phyloP scores from a whole-genome alignment of 2,888 invertebrate genomes.

The Pollenia griseotomentosa region DNA sequence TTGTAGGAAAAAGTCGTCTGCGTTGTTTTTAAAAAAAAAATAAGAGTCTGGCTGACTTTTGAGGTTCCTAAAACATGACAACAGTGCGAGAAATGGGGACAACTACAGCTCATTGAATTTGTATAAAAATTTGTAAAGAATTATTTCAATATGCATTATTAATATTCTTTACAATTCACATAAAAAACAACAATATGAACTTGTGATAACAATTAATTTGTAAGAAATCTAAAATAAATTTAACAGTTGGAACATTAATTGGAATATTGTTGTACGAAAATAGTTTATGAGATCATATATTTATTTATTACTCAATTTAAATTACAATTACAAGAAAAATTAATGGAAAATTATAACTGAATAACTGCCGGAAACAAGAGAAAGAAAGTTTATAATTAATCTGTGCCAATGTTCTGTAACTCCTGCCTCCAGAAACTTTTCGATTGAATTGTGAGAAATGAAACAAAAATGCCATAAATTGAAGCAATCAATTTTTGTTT shows the following conservation, averaged over 20 bases:
- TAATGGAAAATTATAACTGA: background rate
- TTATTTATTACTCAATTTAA: conserved; percentile 50
- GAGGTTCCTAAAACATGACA: conserved; percentile 22
- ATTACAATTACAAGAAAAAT: conserved; percentile 51
- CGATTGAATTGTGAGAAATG: no score
- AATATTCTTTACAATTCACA: conserved; percentile 4
- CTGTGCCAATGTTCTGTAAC: no score
- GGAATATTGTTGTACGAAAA: conserved; percentile 17
- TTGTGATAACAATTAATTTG: conserved; percentile 53
- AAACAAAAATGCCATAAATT: no score
- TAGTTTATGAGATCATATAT: conserved; percentile 54
- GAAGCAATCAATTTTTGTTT: no score
- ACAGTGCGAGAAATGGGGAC: background rate
- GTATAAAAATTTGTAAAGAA: conserved; percentile 23
- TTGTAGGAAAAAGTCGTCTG: no score
- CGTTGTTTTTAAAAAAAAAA: no score
- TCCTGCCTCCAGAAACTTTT: no score
- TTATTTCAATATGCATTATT: conserved; percentile 41
- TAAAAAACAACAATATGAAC: background rate
- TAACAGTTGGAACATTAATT: conserved; percentile 35
- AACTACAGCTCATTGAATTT: conserved; percentile 46
- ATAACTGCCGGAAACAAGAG: no score
- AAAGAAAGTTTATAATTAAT: no score
- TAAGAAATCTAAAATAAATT: conserved; percentile 12
- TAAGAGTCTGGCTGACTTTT: background rate